Evolutionary conservation across 64 coral and sea anemone species (phyloP).

Genomic region (Actinia equina): DNA sequence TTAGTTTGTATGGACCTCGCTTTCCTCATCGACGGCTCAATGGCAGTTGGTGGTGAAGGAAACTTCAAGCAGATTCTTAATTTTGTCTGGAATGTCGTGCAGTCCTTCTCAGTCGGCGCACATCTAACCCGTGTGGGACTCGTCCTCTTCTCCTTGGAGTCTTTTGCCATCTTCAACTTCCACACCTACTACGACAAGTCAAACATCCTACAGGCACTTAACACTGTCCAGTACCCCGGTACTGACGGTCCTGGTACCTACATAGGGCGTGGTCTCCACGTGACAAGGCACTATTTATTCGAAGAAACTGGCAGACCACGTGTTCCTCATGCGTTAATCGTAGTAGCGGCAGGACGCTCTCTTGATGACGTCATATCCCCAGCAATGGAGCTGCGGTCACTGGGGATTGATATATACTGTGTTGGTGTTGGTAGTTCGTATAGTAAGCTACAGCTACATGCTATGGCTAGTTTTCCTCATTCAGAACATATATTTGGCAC

Average conservation of each 20-base stretch:
- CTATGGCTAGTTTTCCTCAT: slow-evolving; percentile 88
- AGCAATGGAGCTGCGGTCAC: slow-evolving; percentile 46
- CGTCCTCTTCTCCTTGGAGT: slow-evolving; percentile 73
- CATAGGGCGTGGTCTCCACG: slow-evolving; percentile 79
- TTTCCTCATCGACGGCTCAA: slow-evolving; percentile 84
- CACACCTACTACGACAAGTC: slow-evolving; percentile 86
- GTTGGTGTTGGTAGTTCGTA: slow-evolving; percentile 69
- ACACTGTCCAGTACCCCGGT: slow-evolving; percentile 74
- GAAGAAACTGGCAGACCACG: slow-evolving; percentile 45
- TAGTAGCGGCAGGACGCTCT: slow-evolving; percentile 73
- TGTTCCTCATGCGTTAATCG: slow-evolving; percentile 56
- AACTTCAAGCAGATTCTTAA: slow-evolving; percentile 89
- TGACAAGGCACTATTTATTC: slow-evolving; percentile 62
- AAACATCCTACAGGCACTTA: slow-evolving; percentile 75
- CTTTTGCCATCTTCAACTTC: slow-evolving; percentile 92
- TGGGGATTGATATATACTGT: slow-evolving; percentile 70
- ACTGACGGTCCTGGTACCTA: slow-evolving; percentile 90
- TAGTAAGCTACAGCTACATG: slow-evolving; percentile 88
- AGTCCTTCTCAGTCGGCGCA: slow-evolving; percentile 53
- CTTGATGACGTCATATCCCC: slow-evolving; percentile 88
- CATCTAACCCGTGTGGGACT: slow-evolving; percentile 59
- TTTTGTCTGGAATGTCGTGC: slow-evolving; percentile 70
- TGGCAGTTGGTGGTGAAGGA: slow-evolving; percentile 54
- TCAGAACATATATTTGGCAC: slow-evolving; percentile 80
- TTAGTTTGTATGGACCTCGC: slow-evolving; percentile 71